These are phyloP conservation scores for Xenus cinereus DNA, from an alignment of 2,113 vertebrate species.

Conservation along the genomic window DNA sequence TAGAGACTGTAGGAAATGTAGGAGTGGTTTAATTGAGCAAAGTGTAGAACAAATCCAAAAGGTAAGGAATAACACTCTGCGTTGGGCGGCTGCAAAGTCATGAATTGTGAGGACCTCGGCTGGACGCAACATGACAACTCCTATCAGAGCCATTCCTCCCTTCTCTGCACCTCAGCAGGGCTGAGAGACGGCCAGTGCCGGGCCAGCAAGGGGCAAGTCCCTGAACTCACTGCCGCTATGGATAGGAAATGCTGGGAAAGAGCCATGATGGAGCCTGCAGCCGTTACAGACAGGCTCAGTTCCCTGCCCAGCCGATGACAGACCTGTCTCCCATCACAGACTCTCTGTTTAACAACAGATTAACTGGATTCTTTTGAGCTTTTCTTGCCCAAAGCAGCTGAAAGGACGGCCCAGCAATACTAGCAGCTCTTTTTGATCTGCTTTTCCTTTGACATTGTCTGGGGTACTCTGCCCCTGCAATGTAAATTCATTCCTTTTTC, in stretches of 20 bases:
- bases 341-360: conserved; percentile 40
- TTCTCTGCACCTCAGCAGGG: background rate
- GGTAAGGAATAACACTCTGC: background rate
- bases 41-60: background rate
- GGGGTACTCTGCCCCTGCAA: background rate
- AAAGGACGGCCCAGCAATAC: background rate
- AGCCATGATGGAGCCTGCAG: background rate
- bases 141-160: background rate
- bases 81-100: background rate
- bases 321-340: background rate
- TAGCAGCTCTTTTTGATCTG: conserved; percentile 16
- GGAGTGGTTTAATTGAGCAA: background rate
- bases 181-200: accelerated
- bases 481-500: conserved; percentile 27
- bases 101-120: background rate
- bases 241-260: background rate
- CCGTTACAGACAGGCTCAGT: background rate
- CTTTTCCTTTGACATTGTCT: background rate
- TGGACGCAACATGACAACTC: background rate
- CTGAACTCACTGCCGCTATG: background rate
- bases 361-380: conserved; percentile 37
- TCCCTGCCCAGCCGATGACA: background rate
- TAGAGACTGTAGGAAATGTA: background rate
- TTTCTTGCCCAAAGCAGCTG: conserved; percentile 34
- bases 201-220: background rate